These are phyloP conservation scores for Idaea aversata DNA, from an alignment of 2,888 invertebrate genomes.

Conservation along the genomic window DNA sequence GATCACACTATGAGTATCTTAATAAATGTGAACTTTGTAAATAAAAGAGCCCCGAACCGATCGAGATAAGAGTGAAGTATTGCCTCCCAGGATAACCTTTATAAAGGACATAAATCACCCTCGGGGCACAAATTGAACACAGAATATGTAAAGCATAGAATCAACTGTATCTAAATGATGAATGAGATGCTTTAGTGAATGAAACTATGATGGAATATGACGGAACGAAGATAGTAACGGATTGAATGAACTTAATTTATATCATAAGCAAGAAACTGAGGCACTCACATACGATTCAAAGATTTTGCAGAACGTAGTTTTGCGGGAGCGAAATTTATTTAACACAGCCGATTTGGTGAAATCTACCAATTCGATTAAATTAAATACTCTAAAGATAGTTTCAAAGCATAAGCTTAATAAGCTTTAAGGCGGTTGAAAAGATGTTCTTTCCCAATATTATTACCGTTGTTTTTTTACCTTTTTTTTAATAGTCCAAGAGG, in stretches of 20 bases:
- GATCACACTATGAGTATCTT: conserved; percentile 2
- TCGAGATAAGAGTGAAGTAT: conserved; percentile 15
- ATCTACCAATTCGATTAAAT: too few species aligned
- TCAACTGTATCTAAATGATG: background rate
- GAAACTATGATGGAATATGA: background rate
- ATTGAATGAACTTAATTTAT: background rate
- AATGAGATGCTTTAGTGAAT: background rate
- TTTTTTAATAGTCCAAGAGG: too few species aligned
- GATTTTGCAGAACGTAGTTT: too few species aligned
- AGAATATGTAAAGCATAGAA: background rate
- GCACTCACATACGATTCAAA: too few species aligned
- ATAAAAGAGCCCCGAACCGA: conserved; percentile 20
- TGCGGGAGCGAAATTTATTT: too few species aligned
- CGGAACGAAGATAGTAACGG: background rate
- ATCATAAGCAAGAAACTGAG: background rate
- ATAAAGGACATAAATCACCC: conserved; percentile 17
- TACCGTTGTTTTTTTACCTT: too few species aligned
- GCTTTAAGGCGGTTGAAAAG: too few species aligned
- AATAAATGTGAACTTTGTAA: conserved; percentile 24
- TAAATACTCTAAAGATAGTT: too few species aligned
- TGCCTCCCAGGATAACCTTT: conserved; percentile 16
- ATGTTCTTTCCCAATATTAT: too few species aligned
- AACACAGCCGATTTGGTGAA: too few species aligned
- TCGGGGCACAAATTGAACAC: conserved; percentile 6
- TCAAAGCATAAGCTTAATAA: too few species aligned